These are phyloP conservation scores for Euura lappo DNA, from an alignment of 1,140 invertebrate genomes.

Conservation along the genomic window DNA sequence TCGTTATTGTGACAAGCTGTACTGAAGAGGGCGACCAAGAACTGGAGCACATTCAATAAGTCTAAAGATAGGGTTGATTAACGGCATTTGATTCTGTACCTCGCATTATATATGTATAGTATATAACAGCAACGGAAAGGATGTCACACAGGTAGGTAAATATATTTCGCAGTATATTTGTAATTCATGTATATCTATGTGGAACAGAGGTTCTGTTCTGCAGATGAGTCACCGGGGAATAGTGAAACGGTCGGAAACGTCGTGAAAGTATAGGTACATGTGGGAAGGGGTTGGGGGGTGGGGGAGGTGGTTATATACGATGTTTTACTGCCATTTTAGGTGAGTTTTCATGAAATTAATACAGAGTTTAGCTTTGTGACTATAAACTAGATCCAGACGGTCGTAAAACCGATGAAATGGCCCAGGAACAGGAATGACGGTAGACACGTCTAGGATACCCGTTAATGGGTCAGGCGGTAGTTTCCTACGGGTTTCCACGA, in stretches of 20 bases:
- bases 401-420: constrained; percentile 47
- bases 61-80: no score
- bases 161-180: no score
- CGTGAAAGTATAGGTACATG: not conserved
- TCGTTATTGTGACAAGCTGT: no score
- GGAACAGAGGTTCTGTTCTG: no score
- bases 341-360: constrained; percentile 54
- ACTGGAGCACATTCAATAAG: no score
- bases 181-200: no score
- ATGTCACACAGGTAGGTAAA: no score
- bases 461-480: constrained; percentile 6
- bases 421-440: constrained; percentile 31
- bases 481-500: not conserved
- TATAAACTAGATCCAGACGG: constrained; percentile 52
- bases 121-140: no score
- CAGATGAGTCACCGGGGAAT: no score
- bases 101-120: no score
- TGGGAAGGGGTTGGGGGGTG: not conserved
- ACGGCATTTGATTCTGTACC: no score
- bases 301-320: not conserved
- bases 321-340: constrained; percentile 32
- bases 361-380: constrained; percentile 50
- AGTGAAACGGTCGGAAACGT: not conserved
- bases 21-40: no score
- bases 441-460: not conserved